Evolutionary conservation across 2,888 invertebrate genomes (phyloP).

Genomic region (Gastracanthus pulcherrimus): DNA sequence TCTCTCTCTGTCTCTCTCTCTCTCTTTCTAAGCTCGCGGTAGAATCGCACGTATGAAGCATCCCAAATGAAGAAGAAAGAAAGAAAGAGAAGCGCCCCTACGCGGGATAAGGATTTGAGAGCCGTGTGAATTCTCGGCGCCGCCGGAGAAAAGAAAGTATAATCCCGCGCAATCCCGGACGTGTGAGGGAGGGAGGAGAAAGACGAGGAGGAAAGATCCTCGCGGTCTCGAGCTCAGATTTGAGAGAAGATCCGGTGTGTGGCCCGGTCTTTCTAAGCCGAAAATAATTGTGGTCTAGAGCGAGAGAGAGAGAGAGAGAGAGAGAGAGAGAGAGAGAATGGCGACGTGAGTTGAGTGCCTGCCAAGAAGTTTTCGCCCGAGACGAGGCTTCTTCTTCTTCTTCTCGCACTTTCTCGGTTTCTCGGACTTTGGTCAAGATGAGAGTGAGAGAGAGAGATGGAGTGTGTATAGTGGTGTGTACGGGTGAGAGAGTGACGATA

Average conservation of each 20-base stretch:
- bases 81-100: neutral
- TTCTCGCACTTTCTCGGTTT: neutral
- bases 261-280: conserved; percentile 66
- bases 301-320: neutral
- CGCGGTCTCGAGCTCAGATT: conserved; percentile 62
- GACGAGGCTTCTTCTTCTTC: conserved; percentile 7
- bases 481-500: neutral
- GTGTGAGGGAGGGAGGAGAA: conserved; percentile 56
- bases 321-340: no score
- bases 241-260: conserved; percentile 59
- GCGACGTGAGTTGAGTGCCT: conserved; percentile 70
- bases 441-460: neutral
- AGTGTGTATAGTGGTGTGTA: no score
- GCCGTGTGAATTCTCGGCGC: conserved; percentile 28
- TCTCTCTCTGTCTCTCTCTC: no score
- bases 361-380: conserved; percentile 64
- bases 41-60: neutral
- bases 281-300: conserved; percentile 70
- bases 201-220: conserved; percentile 49
- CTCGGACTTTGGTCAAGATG: conserved; percentile 11
- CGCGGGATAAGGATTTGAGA: conserved; percentile 18
- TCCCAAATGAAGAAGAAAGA: conserved; percentile 14
- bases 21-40: no score
- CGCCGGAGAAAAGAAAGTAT: conserved; percentile 50
- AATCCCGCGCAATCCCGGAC: conserved; percentile 50